phyloP scores from a whole-genome alignment of 2,888 invertebrate species.

The Eretmocerus hayati region DNA sequence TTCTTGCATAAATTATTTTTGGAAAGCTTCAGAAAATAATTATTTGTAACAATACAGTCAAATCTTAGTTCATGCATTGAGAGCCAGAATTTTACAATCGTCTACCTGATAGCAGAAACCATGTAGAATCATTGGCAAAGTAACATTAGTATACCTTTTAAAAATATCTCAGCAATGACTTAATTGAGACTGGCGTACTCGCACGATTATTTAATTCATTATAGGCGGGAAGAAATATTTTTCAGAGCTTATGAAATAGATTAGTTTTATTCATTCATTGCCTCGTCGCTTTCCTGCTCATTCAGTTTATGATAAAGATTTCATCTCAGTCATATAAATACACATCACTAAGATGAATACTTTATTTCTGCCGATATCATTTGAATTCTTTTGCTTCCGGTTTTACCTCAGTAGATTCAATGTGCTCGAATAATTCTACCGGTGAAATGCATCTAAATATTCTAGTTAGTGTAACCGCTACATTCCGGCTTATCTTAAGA shows the following conservation, averaged over 20 bases:
- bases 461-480: slow-evolving; percentile 39
- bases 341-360: no score
- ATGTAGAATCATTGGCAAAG: background rate
- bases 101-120: slow-evolving; percentile 11
- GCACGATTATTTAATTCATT: slow-evolving; percentile 26
- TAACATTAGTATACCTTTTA: slow-evolving; percentile 1
- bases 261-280: slow-evolving; percentile 21
- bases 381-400: no score
- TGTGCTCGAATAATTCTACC: slow-evolving; percentile 32
- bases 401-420: no score
- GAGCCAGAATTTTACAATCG: background rate
- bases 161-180: slow-evolving; percentile 12
- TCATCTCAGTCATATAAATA: no score
- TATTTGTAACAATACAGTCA: no score
- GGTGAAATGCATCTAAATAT: slow-evolving; percentile 40
- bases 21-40: slow-evolving; percentile 21
- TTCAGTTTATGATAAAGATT: no score
- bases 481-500: no score
- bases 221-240: slow-evolving; percentile 18
- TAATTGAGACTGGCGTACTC: slow-evolving; percentile 20
- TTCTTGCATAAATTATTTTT: slow-evolving; percentile 25
- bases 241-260: slow-evolving; percentile 21
- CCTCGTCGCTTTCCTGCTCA: slow-evolving; percentile 44
- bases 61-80: background rate
- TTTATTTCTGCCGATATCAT: no score